Conservation (phyloP, 1,140 invertebrate species). For the Papilio machaon region DNA sequence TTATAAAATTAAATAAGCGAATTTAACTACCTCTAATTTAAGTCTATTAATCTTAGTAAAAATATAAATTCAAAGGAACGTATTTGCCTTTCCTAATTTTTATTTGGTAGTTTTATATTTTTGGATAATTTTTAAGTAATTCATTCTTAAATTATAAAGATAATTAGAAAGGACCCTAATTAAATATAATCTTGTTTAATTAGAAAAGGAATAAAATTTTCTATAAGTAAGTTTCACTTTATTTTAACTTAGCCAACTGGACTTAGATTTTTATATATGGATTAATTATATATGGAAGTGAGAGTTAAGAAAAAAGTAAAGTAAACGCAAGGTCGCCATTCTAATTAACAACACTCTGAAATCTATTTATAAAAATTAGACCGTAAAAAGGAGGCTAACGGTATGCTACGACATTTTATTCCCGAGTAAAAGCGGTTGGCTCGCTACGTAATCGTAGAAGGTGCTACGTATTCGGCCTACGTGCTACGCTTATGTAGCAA, state of each 20-base stretch:
- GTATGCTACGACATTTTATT: not conserved
- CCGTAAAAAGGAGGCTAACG: slow-evolving; percentile 37
- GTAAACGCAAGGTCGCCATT: slow-evolving; percentile 2
- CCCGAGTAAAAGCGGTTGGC: not conserved
- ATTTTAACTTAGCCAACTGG: not conserved
- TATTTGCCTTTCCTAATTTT: not conserved
- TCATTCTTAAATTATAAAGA: too few species aligned
- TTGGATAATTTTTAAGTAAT: too few species aligned
- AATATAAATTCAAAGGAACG: not conserved
- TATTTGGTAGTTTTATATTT: not conserved
- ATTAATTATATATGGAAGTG: not conserved
- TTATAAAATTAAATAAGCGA: not conserved
- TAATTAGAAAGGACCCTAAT: not conserved
- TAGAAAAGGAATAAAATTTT: not conserved
- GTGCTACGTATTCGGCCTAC: slow-evolving; percentile 54
- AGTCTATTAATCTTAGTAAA: not conserved
- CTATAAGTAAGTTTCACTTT: not conserved
- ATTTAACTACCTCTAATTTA: not conserved
- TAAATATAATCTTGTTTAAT: not conserved
- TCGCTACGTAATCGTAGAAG: slow-evolving; percentile 11
- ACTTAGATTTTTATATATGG: not conserved
- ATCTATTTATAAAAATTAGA: slow-evolving; percentile 25
- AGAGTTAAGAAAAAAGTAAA: not conserved
- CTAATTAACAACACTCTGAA: slow-evolving; percentile 22
- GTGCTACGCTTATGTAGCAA: slow-evolving; percentile 42